These are phyloP conservation scores for Semotilus atromaculatus DNA, from an alignment of 2,797 vertebrate species.

Conservation along the genomic window DNA sequence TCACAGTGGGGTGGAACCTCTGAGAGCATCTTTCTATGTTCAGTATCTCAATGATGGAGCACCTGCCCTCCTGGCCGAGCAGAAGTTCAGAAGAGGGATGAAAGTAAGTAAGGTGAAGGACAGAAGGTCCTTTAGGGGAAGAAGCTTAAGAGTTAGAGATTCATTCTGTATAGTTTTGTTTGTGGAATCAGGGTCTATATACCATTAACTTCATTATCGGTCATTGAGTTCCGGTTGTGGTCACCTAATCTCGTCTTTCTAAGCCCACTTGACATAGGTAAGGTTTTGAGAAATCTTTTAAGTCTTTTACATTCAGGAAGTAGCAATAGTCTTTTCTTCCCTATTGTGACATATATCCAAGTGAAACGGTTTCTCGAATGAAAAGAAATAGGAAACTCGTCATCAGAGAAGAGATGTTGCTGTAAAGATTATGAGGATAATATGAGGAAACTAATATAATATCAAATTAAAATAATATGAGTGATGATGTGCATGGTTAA, in stretches of 20 bases:
- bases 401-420: not conserved
- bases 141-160: slow-evolving; percentile 11
- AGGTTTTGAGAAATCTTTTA: not conserved
- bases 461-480: not conserved
- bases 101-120: slow-evolving; percentile 35
- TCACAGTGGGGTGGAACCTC: slow-evolving; percentile 48
- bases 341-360: not conserved
- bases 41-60: slow-evolving; percentile 51
- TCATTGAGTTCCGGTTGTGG: not conserved
- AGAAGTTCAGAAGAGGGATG: slow-evolving; percentile 28
- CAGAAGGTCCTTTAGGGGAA: slow-evolving; percentile 20
- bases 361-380: not conserved
- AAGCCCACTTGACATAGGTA: slow-evolving; percentile 67
- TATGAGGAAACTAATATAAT: no score
- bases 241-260: slow-evolving; percentile 1
- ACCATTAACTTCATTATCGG: not conserved
- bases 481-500: not conserved
- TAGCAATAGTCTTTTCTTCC: not conserved
- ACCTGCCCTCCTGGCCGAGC: slow-evolving; percentile 29
- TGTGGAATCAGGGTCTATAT: not conserved
- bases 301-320: not conserved
- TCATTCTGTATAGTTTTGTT: not conserved
- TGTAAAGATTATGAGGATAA: not conserved
- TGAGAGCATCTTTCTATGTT: slow-evolving; percentile 46
- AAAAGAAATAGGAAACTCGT: not conserved